A percentile compares a stretch with the other conserved stretches of the same genome.
These are phyloP conservation scores for Microcebus ravelobensis DNA, from an alignment of 2,113 vertebrate species.

Conservation along the genomic window DNA sequence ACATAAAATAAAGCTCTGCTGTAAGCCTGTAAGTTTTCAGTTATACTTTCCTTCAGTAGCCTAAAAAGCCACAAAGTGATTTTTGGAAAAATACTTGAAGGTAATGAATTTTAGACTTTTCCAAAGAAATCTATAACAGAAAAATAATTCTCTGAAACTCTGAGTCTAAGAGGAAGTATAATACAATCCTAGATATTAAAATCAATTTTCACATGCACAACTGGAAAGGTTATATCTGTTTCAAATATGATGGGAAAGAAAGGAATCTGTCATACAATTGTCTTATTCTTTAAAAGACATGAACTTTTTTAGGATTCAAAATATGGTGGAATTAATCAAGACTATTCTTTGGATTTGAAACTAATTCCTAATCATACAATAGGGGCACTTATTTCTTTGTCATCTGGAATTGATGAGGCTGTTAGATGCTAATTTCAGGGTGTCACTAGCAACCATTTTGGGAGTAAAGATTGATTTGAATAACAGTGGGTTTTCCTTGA, in stretches of 20 bases:
- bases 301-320: slow-evolving; percentile 66
- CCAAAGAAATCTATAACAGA: not conserved
- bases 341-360: slow-evolving; percentile 66
- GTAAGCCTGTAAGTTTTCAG: not conserved
- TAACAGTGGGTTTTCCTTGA: slow-evolving; percentile 78
- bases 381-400: slow-evolving; percentile 73
- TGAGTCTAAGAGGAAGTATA: not conserved
- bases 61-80: not conserved
- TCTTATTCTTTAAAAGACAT: slow-evolving; percentile 37
- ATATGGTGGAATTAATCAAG: slow-evolving; percentile 63
- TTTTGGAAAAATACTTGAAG: not conserved
- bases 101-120: not conserved
- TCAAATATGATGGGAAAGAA: slow-evolving; percentile 59
- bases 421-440: slow-evolving; percentile 79
- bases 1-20: not conserved
- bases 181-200: slow-evolving; percentile 14
- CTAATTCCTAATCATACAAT: slow-evolving; percentile 59
- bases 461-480: slow-evolving; percentile 77
- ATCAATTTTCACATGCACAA: slow-evolving; percentile 22
- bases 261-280: slow-evolving; percentile 53
- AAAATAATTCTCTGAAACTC: not conserved
- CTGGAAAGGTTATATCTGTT: slow-evolving; percentile 52
- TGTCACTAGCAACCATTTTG: slow-evolving; percentile 76
- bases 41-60: not conserved
- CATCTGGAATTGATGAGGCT: slow-evolving; percentile 76